phyloP scores from a whole-genome alignment of 2,888 invertebrate species.

The Idaea aversata region DNA sequence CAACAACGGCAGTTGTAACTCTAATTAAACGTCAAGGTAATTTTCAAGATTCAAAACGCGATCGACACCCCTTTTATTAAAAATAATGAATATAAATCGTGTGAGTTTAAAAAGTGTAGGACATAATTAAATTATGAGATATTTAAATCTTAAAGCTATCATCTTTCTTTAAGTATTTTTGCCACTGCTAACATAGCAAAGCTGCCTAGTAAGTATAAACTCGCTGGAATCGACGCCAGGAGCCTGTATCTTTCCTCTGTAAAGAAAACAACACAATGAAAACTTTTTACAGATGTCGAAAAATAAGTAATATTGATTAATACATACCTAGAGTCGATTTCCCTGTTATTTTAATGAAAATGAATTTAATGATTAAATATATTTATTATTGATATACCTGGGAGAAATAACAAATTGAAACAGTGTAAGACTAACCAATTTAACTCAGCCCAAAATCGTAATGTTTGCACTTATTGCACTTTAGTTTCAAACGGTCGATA shows the following conservation, averaged over 20 bases:
- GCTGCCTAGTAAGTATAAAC: slow-evolving; percentile 86
- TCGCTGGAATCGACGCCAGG: slow-evolving; percentile 88
- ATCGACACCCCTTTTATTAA: slow-evolving; percentile 6
- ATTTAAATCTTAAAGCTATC: slow-evolving; percentile 43
- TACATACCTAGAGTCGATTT: neutral
- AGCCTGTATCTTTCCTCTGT: slow-evolving; percentile 89
- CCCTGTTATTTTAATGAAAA: neutral
- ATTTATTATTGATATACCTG: too few species aligned
- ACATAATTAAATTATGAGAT: slow-evolving; percentile 13
- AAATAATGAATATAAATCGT: too few species aligned
- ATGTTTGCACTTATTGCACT: neutral
- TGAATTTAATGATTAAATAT: neutral
- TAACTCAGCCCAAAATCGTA: neutral
- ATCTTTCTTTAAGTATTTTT: slow-evolving; percentile 56
- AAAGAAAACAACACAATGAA: slow-evolving; percentile 57
- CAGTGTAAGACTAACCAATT: neutral
- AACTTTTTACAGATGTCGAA: slow-evolving; percentile 2
- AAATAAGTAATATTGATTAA: neutral
- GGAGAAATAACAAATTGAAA: neutral
- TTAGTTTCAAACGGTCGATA: neutral
- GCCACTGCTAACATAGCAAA: slow-evolving; percentile 83
- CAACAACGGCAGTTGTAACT: too few species aligned
- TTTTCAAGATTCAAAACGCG: too few species aligned
- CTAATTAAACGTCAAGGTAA: too few species aligned
- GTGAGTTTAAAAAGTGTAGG: too few species aligned